Percentiles rank a stretch among this genome's conserved stretches.
These are phyloP conservation scores for Falcunculus frontatus DNA, from an alignment of 2,113 vertebrate genomes.

Conservation along the genomic window DNA sequence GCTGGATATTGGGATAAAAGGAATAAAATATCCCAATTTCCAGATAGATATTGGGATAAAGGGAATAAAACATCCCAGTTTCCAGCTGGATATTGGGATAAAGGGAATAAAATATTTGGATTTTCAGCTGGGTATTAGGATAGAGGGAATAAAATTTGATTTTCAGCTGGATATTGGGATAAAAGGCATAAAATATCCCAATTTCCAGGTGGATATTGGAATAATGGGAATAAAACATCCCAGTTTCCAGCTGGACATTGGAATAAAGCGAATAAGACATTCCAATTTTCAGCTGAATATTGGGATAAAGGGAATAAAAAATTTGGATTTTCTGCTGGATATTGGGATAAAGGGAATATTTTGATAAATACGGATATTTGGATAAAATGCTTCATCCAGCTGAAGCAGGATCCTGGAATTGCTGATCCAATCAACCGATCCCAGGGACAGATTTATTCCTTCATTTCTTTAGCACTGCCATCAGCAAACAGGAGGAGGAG, in stretches of 20 bases:
- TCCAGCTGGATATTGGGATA: no score
- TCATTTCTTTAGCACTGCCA: fast-evolving
- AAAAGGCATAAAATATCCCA: not conserved
- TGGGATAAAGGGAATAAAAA: not conserved
- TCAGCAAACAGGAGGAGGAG: not conserved
- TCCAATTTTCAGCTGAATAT: not conserved
- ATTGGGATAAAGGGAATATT: not conserved
- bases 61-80: fast-evolving
- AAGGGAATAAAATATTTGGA: no score
- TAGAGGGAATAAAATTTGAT: no score
- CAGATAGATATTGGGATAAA: no score
- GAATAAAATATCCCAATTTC: not conserved
- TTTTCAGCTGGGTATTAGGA: not conserved
- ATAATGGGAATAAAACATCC: fast-evolving
- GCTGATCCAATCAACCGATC: no score
- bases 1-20: not conserved
- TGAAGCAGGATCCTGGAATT: not conserved
- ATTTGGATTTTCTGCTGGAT: not conserved
- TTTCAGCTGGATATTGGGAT: not conserved
- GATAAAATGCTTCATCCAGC: not conserved
- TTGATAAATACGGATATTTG: not conserved
- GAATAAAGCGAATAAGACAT: not conserved
- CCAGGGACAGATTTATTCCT: not conserved
- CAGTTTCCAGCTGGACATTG: not conserved
- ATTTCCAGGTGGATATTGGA: no score